These are phyloP conservation scores for Aplochiton taeniatus DNA, from an alignment of 2,797 vertebrate species.

Conservation along the genomic window DNA sequence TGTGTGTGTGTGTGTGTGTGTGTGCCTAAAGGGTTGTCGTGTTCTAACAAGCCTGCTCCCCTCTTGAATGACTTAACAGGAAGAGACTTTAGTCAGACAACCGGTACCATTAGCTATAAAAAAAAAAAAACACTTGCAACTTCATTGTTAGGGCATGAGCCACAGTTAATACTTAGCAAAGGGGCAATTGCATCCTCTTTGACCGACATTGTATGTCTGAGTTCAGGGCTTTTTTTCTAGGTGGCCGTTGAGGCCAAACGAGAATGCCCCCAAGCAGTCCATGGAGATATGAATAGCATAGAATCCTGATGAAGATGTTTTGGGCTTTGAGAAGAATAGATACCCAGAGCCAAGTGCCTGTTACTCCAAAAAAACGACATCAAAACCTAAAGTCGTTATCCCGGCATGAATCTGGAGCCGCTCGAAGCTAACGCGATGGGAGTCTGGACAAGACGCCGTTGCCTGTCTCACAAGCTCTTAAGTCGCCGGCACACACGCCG, in stretches of 20 bases:
- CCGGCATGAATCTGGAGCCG: neutral
- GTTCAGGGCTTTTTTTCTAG: conserved; percentile 43
- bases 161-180: neutral
- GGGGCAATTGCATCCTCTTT: conserved; percentile 23
- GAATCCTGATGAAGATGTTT: conserved; percentile 32
- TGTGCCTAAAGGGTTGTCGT: conserved; percentile 37
- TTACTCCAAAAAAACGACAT: too few relatives aligned
- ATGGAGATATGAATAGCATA: conserved; percentile 45
- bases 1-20: conserved; percentile 27
- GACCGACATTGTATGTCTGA: conserved; percentile 10
- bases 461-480: too few relatives aligned
- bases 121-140: too few relatives aligned
- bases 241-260: conserved; percentile 30
- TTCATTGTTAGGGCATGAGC: too few relatives aligned
- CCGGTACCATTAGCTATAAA: conserved; percentile 50
- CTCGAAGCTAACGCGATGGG: neutral
- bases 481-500: too few relatives aligned
- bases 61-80: conserved; percentile 60
- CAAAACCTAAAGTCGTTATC: conserved; percentile 31
- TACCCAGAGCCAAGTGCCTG: conserved; percentile 47
- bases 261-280: conserved; percentile 29
- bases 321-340: conserved; percentile 35
- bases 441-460: conserved; percentile 5
- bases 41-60: conserved; percentile 60
- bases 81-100: conserved; percentile 53